Evolutionary conservation across 2,797 vertebrate species (phyloP), one percentile per base, ranked within the genome.

Genomic region (Lithobates pipiens): DNA sequence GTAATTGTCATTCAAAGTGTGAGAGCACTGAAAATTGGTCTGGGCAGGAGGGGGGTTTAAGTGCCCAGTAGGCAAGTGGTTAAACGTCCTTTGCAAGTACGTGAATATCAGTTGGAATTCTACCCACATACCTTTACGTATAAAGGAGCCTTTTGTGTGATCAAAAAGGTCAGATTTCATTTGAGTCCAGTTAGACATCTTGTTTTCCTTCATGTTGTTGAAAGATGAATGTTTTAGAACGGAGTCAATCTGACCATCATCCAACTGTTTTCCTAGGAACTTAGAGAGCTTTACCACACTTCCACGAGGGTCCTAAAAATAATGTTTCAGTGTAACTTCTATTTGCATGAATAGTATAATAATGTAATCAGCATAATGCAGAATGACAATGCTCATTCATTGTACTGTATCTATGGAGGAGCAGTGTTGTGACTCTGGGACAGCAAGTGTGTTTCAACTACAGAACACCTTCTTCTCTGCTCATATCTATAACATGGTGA

Each of bases 41-140:
- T n/a, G n/a, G n/a, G n/a, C n/a, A n/a, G n/a, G n/a, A n/a, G n/a
- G n/a, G n/a, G n/a, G n/a, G n/a, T n/a, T n/a, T n/a, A n/a, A n/a
- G n/a, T n/a, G n/a, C n/a, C n/a, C n/a, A n/a, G n/a, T n/a, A n/a
- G n/a, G n/a, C n/a, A n/a, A n/a, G n/a, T n/a, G n/a, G n/a, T n/a
- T n/a, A n/a, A n/a, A 44, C 10, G 11, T 44, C 10, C 10, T 13
- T 7, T 44, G 6, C 21, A 57, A 23, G 21, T 18, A 7, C 23
- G 21, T 57, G 7, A 21, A 57, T 23, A 21, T 6, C 18, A 57
- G 3, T 16, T 54, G 50, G 50, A 57, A 7, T 57, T 57, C 54
- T 23, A 71, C 15, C 10, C 3, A 44, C 71, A 68, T 42, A 97
- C 96, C 96, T 95, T 96, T 97, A 77, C 96, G 94, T 15, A 97